These are phyloP conservation scores for Eubucco bourcierii DNA, from an alignment of 2,113 vertebrate species.

Conservation along the genomic window DNA sequence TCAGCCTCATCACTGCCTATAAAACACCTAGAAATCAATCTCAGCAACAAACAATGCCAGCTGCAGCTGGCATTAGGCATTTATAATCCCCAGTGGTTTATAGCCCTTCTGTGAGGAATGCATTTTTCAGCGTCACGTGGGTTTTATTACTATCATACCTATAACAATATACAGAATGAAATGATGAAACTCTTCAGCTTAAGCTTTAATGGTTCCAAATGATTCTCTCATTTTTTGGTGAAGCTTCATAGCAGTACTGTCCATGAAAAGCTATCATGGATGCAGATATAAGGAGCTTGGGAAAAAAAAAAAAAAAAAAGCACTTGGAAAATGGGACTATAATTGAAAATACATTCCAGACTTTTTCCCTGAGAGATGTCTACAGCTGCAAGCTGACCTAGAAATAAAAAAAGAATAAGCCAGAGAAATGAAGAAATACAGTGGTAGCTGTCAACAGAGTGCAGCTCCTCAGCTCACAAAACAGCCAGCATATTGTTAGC, in stretches of 20 bases:
- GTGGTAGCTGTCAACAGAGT: neutral
- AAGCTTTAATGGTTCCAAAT: neutral
- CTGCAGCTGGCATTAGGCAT: neutral
- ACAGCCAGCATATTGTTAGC: neutral
- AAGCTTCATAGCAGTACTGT: neutral
- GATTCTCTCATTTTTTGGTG: neutral
- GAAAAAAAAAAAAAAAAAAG: neutral
- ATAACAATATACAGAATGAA: neutral
- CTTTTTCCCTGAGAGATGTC: slow-evolving; percentile 6
- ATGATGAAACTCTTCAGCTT: neutral
- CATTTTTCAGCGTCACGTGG: neutral
- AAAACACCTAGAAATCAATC: neutral
- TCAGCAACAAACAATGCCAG: neutral
- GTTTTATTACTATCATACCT: neutral
- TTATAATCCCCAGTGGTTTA: neutral
- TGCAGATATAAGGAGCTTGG: neutral
- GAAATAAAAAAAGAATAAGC: slow-evolving; percentile 1
- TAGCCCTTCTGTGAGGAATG: neutral
- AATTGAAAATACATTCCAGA: slow-evolving; percentile 16
- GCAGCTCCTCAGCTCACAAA: neutral
- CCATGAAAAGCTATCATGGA: neutral
- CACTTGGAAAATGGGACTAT: neutral
- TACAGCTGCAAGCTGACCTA: slow-evolving; percentile 40
- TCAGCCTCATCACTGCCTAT: neutral
- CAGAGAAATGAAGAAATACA: neutral